These are phyloP conservation scores for Agapornis roseicollis DNA, from an alignment of 2,113 vertebrate genomes.

Conservation along the genomic window DNA sequence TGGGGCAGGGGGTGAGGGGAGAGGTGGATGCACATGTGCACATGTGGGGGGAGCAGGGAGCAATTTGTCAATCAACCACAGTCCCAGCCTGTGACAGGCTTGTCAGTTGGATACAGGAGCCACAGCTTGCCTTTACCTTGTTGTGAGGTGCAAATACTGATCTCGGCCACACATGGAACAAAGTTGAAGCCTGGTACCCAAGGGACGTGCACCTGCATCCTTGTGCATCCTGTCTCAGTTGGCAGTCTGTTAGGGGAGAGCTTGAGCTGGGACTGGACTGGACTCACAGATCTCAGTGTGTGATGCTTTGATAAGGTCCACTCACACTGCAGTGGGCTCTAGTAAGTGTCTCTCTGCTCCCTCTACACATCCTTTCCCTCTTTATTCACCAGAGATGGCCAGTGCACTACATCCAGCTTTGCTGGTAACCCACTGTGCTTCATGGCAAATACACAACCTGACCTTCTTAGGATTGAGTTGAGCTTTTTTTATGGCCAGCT, in stretches of 20 bases:
- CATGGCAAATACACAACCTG: conserved; percentile 45
- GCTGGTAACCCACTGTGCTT: conserved; percentile 14
- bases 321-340: neutral
- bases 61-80: neutral
- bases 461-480: conserved; percentile 27
- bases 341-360: neutral
- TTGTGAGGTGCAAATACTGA: neutral
- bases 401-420: conserved; percentile 60
- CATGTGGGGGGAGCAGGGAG: neutral
- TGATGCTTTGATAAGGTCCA: neutral
- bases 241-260: neutral
- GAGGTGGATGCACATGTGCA: rapidly evolving
- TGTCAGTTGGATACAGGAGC: neutral
- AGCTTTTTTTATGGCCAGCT: neutral
- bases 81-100: neutral
- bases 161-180: rapidly evolving
- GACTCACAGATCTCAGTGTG: rapidly evolving
- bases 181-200: neutral
- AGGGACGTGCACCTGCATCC: neutral
- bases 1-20: neutral
- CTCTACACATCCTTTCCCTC: neutral
- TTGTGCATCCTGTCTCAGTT: neutral
- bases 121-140: neutral
- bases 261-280: neutral
- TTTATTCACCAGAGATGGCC: neutral